Evolutionary conservation across 2,797 vertebrate genomes (phyloP), one percentile per base, ranked within the genome.

Genomic region (Bradypodion pumilum): DNA sequence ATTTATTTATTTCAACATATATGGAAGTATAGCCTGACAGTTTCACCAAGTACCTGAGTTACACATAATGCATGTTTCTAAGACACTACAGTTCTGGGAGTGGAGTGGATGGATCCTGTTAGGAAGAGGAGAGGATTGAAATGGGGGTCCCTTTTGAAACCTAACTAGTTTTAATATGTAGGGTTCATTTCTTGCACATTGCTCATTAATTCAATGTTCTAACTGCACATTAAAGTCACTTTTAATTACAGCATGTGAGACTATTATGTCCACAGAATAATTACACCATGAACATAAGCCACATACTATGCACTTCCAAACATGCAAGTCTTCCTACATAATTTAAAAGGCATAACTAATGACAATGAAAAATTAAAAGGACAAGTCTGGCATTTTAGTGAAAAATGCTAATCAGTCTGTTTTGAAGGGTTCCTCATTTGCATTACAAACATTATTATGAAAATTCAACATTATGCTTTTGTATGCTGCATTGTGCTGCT

Each of bases 391-490:
- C 92, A 93, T 96, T 96, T 95, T 95, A 93, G 95, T 91, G 96
- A 95, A 97, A 97, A 97, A 97, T 97, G 97, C 94, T 96, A 97
- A 98, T 97, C 94, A 95, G 91, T 75, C 89, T 89, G 95, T 88
- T 95, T 97, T 98, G 97, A 97, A 97, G 96, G 94, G 85, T 88
- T 88, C 90, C 93, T 96, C 94, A 97, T 98, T 97, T 97, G 96
- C 97, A 98, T 97, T 96, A 97, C 96, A 98, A 98, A 97, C 95
- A 96, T 96, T 95, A 94, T 92, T 95, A 95, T 95, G 94, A 96
- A 95, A 96, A 95, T 93, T 89, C 91, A 95, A 92, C 93, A 93
- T 93, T 95, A 93, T 94, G 93, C 94, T 95, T 94, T 91, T 91
- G 84, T 89, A 91, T 93, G 93, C 91, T 94, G 86, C 90, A 95